phyloP scores from a whole-genome alignment of 30 jellyfish, hydroid and myxozoan genomes.

The Clytia hemisphaerica region DNA sequence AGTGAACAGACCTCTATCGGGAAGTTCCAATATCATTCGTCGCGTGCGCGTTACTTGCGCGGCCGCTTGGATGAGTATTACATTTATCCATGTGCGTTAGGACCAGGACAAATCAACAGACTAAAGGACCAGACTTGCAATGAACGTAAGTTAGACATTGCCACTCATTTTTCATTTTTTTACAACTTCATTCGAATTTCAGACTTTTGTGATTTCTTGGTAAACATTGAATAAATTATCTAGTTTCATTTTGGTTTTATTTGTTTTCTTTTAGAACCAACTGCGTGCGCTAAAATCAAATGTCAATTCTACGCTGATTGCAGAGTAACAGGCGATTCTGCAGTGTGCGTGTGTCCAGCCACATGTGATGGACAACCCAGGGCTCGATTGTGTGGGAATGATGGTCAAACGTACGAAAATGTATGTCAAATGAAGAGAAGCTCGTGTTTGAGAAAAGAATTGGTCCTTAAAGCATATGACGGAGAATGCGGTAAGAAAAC shows the following conservation, averaged over 20 bases:
- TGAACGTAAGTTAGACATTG: slow-evolving; percentile 44
- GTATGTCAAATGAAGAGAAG: slow-evolving; percentile 53
- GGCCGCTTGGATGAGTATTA: slow-evolving; percentile 82
- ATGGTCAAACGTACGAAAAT: slow-evolving; percentile 81
- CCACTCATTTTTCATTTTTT: not conserved
- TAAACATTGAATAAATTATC: not conserved
- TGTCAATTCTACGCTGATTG: slow-evolving; percentile 75
- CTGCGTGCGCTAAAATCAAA: slow-evolving; percentile 66
- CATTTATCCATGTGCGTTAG: slow-evolving; percentile 76
- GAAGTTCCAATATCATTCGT: slow-evolving; percentile 48
- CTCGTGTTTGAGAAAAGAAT: slow-evolving; percentile 64
- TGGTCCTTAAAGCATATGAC: slow-evolving; percentile 51
- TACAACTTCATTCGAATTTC: not conserved
- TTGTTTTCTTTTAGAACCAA: slow-evolving; percentile 44
- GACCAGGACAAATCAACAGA: slow-evolving; percentile 41
- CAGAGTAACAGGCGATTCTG: slow-evolving; percentile 42
- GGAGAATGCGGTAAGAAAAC: slow-evolving; percentile 95
- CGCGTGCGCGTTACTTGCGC: slow-evolving; percentile 54
- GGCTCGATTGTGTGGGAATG: slow-evolving; percentile 67
- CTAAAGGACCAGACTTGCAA: slow-evolving; percentile 59
- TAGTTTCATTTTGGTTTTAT: not conserved
- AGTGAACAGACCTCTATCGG: slow-evolving; percentile 79
- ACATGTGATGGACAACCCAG: slow-evolving; percentile 31
- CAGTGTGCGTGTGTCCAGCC: slow-evolving; percentile 85
- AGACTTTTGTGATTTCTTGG: not conserved